These are phyloP conservation scores for Masnerella sp. DNA, from an alignment of 2,888 invertebrate genomes.

Conservation along the genomic window DNA sequence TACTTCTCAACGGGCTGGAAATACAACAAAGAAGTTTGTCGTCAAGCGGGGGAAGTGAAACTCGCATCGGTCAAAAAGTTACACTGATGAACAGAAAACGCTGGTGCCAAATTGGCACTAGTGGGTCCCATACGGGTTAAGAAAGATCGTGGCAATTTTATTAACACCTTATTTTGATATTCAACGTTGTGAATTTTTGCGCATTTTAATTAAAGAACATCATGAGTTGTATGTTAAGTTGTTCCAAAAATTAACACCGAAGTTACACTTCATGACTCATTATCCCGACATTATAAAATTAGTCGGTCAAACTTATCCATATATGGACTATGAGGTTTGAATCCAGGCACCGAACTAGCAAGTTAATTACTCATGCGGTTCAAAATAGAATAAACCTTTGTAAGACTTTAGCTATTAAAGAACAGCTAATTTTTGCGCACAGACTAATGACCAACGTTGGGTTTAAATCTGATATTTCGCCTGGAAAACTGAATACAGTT, in stretches of 20 bases:
- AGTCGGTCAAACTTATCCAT: constrained; percentile 14
- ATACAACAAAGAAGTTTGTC: too few species aligned
- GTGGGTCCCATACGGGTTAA: too few species aligned
- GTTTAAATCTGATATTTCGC: constrained; percentile 1
- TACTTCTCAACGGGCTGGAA: too few species aligned
- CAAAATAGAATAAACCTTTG: constrained; percentile 4
- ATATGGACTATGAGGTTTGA: constrained; percentile 26
- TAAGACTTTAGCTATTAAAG: constrained; percentile 7
- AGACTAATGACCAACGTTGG: constrained; percentile 1
- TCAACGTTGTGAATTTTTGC: constrained; percentile 27
- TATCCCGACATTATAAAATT: constrained; percentile 55
- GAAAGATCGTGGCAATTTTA: too few species aligned
- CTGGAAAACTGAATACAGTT: neutral
- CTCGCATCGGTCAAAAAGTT: too few species aligned
- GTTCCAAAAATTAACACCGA: constrained; percentile 47
- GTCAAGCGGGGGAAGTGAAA: too few species aligned
- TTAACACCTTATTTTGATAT: too few species aligned
- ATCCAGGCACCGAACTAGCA: constrained; percentile 7
- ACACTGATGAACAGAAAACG: too few species aligned
- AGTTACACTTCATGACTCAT: constrained; percentile 63
- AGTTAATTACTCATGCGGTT: constrained; percentile 4
- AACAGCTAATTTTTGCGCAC: constrained; percentile 11
- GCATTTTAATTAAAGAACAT: constrained; percentile 17
- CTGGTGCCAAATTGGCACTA: too few species aligned
- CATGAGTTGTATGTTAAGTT: constrained; percentile 40